A percentile compares a stretch with the other conserved stretches of the same genome.
These are phyloP conservation scores for Drosophila willistoni DNA, from an alignment of 1,140 invertebrate species.

Conservation along the genomic window DNA sequence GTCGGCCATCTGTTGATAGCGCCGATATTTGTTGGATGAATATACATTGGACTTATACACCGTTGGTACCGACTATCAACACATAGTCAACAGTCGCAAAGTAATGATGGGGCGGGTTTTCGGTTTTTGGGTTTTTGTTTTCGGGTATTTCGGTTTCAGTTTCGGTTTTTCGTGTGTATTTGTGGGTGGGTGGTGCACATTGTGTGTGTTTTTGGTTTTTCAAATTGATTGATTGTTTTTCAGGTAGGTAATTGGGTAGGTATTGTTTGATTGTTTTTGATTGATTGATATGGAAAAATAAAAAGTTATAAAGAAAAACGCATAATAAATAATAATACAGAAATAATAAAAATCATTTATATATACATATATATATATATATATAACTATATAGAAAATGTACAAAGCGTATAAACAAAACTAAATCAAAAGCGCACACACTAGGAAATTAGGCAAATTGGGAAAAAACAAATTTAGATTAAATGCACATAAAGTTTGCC, in stretches of 20 bases:
- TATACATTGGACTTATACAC: constrained; percentile 74
- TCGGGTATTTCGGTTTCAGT: constrained; percentile 23
- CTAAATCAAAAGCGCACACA: constrained; percentile 17
- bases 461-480: constrained; percentile 10
- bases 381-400: constrained; percentile 26
- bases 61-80: constrained; percentile 80
- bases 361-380: constrained; percentile 35
- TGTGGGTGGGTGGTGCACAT: constrained; percentile 42
- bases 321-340: constrained; percentile 63
- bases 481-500: constrained; percentile 21
- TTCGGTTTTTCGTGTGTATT: constrained; percentile 36
- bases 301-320: constrained; percentile 62
- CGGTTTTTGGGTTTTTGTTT: constrained; percentile 28
- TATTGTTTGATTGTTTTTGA: constrained; percentile 43
- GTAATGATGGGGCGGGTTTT: constrained; percentile 28
- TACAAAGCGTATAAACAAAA: not conserved
- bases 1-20: constrained; percentile 91
- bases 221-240: constrained; percentile 35
- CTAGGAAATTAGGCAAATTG: constrained; percentile 11
- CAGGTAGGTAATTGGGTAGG: constrained; percentile 35
- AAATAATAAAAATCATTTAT: constrained; percentile 36
- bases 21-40: constrained; percentile 79
- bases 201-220: constrained; percentile 40
- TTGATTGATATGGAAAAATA: constrained; percentile 68
- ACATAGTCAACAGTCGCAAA: constrained; percentile 76